Conservation (phyloP, 2,113 vertebrate genomes). For the Labeo catla region DNA sequence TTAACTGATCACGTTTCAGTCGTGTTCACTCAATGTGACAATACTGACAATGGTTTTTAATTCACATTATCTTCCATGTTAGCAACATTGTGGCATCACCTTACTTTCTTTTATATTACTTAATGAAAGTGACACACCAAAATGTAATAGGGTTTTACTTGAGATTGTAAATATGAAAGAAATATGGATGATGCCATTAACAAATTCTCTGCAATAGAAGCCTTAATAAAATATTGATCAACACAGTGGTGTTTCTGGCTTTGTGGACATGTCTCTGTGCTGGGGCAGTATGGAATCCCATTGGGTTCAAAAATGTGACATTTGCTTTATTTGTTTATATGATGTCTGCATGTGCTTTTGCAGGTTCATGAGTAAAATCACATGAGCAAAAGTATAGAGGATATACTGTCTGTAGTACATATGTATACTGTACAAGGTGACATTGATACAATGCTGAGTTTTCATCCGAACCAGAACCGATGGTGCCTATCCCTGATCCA, state of each 20-base stretch:
- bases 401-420: too few relatives aligned
- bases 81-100: conserved; percentile 52
- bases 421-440: too few relatives aligned
- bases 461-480: too few relatives aligned
- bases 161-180: conserved; percentile 80
- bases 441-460: too few relatives aligned
- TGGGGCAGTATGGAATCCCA: background rate
- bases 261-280: background rate
- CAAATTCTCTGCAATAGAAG: background rate
- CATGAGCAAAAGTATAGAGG: too few relatives aligned
- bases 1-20: conserved; percentile 16
- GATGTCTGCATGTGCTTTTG: background rate
- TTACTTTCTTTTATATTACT: conserved; percentile 77
- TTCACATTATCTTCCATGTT: conserved; percentile 38
- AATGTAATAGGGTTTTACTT: conserved; percentile 74
- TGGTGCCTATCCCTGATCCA: too few relatives aligned
- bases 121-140: conserved; percentile 85
- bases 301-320: background rate
- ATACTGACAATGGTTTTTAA: conserved; percentile 43
- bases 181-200: conserved; percentile 58
- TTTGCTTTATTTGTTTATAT: background rate
- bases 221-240: background rate
- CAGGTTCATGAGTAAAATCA: too few relatives aligned
- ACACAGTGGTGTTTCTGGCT: background rate
- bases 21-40: background rate